phyloP scores from a whole-genome alignment of 2,888 invertebrate genomes.

The Ferrisia virgata region DNA sequence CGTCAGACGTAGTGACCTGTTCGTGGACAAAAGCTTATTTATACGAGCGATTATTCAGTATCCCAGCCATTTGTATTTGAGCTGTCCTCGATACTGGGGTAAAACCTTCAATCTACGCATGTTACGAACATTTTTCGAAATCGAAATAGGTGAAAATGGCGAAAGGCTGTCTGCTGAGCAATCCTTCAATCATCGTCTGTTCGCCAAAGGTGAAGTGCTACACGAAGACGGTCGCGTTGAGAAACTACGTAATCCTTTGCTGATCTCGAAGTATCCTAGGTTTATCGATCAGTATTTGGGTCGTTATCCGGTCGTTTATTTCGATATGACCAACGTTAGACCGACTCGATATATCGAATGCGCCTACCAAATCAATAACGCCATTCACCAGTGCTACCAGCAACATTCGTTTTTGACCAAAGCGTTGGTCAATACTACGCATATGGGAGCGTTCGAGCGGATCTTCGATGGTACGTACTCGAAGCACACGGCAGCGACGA shows the following conservation, averaged over 20 bases:
- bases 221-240: not conserved
- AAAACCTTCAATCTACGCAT: not conserved
- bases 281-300: not conserved
- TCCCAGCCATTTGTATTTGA: not conserved
- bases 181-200: not conserved
- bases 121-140: not conserved
- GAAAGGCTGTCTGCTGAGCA: not conserved
- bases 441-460: not conserved
- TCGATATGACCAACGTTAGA: not conserved
- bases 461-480: not conserved
- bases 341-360: not conserved
- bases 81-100: not conserved
- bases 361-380: not conserved
- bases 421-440: not conserved
- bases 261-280: not conserved
- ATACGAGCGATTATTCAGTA: not conserved
- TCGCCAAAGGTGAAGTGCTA: not conserved
- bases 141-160: not conserved
- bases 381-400: not conserved
- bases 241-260: not conserved
- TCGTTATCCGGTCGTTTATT: not conserved
- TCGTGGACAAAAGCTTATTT: not conserved
- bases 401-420: not conserved
- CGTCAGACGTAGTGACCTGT: not conserved
- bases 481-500: not conserved